Evolutionary conservation across 2,888 invertebrate species (phyloP), one percentile per base, ranked within the genome.

Genomic region (Lasioglossum calceatum): DNA sequence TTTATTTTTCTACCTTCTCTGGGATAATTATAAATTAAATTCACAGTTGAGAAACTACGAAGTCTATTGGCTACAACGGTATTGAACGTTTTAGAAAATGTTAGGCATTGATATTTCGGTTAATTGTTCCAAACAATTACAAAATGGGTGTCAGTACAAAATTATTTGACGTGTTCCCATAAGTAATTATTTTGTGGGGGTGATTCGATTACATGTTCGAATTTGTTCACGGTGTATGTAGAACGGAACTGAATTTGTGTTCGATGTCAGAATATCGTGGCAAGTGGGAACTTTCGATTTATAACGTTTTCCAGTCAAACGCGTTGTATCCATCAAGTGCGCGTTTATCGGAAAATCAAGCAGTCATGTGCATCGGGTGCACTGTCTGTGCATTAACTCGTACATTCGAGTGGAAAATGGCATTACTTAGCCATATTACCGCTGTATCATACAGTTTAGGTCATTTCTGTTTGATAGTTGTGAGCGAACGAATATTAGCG

Each of bases 281-380:
- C 58, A 70, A 50, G 67, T 76, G 79, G 78, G 85, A 80, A 89
- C 86, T 81, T 87, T 85, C 91, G 91, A 89, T 90, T 90, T 90
- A 88, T 87, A 89, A 90, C 83, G 86, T 90, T 89, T 89, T 87
- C 89, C 88, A 84, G 84, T 77, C 73, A 85, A 79, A 86, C 85
- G 91, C 84, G 88, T 78, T 79, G 77, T 83, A 88, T 87, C 87
- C 81, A 81, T 89, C 84, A 82, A 85, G 83, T 81, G 81, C 67
- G 75, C 77, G 84, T 87, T 88, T 89, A 87, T 89, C 85, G 89
- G 88, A 87, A 88, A 91, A 91, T 90, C 91, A 90, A 90, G 91
- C 90, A 84, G 87, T 91, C 91, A 86, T 82, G 87, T 85, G 90
- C 82, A 86, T 79, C 54, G 82, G 88, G 82, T 70, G 82, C 88